A percentile compares a stretch with the other conserved stretches of the same genome.
phyloP scores from a whole-genome alignment of 2,888 invertebrate species.

The Zaprionus obscuricornis region DNA sequence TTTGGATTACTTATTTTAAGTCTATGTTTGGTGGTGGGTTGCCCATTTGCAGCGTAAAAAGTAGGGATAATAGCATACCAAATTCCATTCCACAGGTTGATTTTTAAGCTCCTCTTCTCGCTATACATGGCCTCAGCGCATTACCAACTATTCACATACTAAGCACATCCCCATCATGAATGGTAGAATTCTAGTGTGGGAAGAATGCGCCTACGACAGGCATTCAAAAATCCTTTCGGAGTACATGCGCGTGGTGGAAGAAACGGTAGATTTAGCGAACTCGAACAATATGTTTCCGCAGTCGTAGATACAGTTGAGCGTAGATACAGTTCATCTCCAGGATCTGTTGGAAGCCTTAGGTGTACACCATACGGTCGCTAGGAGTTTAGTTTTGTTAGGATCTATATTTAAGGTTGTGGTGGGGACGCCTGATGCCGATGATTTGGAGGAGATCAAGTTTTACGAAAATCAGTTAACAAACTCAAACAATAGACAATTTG shows the following conservation, averaged over 20 bases:
- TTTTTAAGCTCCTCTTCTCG: slow-evolving; percentile 2
- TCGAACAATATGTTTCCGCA: slow-evolving; percentile 16
- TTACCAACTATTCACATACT: slow-evolving; percentile 16
- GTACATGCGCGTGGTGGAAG: slow-evolving; percentile 5
- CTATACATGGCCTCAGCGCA: slow-evolving; percentile 8
- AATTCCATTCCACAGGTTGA: slow-evolving; percentile 9
- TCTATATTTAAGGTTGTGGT: too few relatives aligned
- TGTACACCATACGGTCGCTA: slow-evolving; percentile 14
- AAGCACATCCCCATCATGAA: slow-evolving; percentile 22
- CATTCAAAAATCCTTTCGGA: slow-evolving; percentile 13
- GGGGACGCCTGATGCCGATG: too few relatives aligned
- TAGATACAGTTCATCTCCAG: slow-evolving; percentile 17
- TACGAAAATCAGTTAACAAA: too few relatives aligned
- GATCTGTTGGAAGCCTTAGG: slow-evolving; percentile 11
- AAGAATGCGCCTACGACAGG: slow-evolving; percentile 8
- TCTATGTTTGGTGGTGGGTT: slow-evolving; percentile 3
- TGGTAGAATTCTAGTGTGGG: slow-evolving; percentile 21
- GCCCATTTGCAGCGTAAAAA: not conserved
- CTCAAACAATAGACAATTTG: too few relatives aligned
- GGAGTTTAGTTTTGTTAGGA: too few relatives aligned
- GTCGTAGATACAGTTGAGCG: slow-evolving; percentile 18
- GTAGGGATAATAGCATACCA: too few relatives aligned
- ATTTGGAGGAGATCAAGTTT: too few relatives aligned
- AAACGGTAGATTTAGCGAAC: slow-evolving; percentile 6
- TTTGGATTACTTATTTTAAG: slow-evolving; percentile 3